Evolutionary conservation across 2,113 vertebrate genomes (phyloP).

Genomic region (Hystrix brachyura): DNA sequence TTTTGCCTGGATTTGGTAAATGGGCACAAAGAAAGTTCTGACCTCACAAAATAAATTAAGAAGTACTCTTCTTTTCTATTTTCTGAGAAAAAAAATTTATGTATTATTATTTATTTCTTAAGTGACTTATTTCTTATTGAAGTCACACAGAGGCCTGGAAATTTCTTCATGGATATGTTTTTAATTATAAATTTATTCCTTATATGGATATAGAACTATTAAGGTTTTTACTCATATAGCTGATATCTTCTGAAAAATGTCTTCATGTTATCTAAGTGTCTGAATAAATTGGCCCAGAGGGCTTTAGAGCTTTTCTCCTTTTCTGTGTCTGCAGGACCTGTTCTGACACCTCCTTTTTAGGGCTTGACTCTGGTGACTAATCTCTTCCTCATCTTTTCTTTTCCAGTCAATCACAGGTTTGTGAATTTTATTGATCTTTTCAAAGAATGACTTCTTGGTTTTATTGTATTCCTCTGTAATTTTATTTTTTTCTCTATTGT

Average conservation of each 20-base stretch:
- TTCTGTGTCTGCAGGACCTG: background rate
- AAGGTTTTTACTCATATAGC: background rate
- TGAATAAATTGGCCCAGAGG: background rate
- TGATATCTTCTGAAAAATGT: background rate
- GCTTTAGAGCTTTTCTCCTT: background rate
- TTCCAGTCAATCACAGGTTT: background rate
- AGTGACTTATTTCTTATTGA: background rate
- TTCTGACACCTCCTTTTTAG: background rate
- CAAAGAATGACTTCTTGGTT: background rate
- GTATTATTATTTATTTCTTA: background rate
- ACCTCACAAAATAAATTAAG: background rate
- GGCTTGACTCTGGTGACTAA: background rate
- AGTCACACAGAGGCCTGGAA: background rate
- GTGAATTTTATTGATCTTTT: background rate
- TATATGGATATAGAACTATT: background rate
- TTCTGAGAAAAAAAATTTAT: background rate
- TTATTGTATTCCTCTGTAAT: background rate
- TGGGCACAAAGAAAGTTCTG: background rate
- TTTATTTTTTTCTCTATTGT: background rate
- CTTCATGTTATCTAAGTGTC: background rate
- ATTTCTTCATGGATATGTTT: background rate
- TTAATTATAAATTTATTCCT: background rate
- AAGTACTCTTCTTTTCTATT: background rate
- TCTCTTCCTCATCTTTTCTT: background rate
- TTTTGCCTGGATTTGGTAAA: slow-evolving; percentile 8